Base-by-base conservation (phyloP, 1,140 invertebrate species). In the Ptiloglossa arizonensis region DNA sequence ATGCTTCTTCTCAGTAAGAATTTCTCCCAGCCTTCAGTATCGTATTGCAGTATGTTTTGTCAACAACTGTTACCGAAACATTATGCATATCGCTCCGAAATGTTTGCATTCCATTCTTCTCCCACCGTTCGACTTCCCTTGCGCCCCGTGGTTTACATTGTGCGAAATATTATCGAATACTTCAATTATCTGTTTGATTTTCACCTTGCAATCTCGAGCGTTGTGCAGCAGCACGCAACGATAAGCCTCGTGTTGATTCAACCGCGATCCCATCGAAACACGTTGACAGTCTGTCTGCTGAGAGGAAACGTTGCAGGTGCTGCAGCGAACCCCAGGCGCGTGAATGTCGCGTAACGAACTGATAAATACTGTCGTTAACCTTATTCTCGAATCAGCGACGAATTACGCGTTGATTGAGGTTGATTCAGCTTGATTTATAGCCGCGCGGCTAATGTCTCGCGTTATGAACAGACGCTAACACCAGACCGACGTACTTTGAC, bases 311-410 rank as follows among this genome's bases (percentile, higher is more conserved):
- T 22, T 3, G 60, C 60, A 52, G 60, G 44, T 63, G 32, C n/a
- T 24, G 2, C 32, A 3, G 8, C 29, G n/a, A n/a, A n/a, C n/a
- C n/a, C n/a, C n/a, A n/a, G n/a, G n/a, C n/a, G 48, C 2, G 13
- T 54, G 46, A 64, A 54, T 64, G 35, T 32, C 24, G 15, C 48
- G 22, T 64, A 73, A 73, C 59, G 48, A 64, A 19, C 32, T 5
- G 71, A 64, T 54, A 54, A 73, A 64, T 41, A 13, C 32, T 22
- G 15, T 54, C 60, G 46, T 73, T 73, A 66, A 64, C 60, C 71
- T 64, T 73, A 64, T 41, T 73, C 27, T 29, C 11, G 15, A 22
- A 64, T 64, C 70, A 19, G 29, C 3, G 41, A 1, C 19, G 2
- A 22, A 35, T 46, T 22, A 17, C 60, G 32, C 35, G 59, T 17